These are phyloP conservation scores for Tribolium madens DNA, from an alignment of 1,140 invertebrate genomes.

Conservation along the genomic window DNA sequence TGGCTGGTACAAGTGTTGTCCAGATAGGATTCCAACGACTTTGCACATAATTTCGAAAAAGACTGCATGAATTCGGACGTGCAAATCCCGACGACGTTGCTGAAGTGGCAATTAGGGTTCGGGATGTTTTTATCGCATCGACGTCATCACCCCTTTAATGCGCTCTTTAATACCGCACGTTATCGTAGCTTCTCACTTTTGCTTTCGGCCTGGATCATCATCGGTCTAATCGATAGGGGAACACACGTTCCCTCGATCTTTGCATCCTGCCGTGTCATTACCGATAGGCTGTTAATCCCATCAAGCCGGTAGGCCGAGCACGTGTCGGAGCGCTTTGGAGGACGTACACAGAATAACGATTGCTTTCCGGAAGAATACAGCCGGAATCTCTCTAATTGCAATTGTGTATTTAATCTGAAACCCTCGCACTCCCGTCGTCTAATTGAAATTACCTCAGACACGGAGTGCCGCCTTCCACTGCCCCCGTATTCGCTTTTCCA, in stretches of 20 bases:
- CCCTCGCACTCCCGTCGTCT: constrained; percentile 34
- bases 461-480: background rate
- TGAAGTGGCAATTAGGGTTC: constrained; percentile 48
- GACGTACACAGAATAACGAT: constrained; percentile 50
- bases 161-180: constrained; percentile 47
- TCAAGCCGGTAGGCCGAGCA: constrained; percentile 53
- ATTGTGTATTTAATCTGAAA: constrained; percentile 53
- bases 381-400: constrained; percentile 51
- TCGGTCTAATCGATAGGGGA: constrained; percentile 36
- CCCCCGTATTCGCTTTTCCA: too few species aligned
- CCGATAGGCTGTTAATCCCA: constrained; percentile 56
- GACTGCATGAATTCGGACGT: constrained; percentile 40
- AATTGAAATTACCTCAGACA: constrained; percentile 49
- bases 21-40: constrained; percentile 43
- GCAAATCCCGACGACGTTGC: constrained; percentile 37
- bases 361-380: constrained; percentile 50
- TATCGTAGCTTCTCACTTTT: constrained; percentile 48
- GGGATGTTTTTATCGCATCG: constrained; percentile 47
- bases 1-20: constrained; percentile 56
- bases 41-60: background rate
- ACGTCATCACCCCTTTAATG: constrained; percentile 49
- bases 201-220: constrained; percentile 41
- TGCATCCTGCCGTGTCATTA: constrained; percentile 56
- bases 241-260: constrained; percentile 51
- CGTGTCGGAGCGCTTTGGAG: constrained; percentile 54